A percentile compares a stretch with the other conserved stretches of the same genome.
Conservation (phyloP, 2,797 vertebrate species). For the Lemur catta region DNA sequence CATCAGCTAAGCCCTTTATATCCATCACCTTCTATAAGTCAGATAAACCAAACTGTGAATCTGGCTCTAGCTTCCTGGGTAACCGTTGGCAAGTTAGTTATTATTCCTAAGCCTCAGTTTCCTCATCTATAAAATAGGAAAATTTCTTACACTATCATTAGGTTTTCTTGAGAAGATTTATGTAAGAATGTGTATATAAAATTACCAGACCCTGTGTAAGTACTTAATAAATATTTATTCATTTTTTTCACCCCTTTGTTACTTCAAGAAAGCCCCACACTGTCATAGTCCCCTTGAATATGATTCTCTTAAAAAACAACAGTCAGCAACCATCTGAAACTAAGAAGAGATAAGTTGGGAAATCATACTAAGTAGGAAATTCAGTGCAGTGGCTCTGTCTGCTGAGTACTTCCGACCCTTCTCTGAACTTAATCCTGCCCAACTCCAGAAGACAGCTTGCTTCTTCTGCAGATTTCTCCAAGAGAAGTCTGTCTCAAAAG, state of each 20-base stretch:
- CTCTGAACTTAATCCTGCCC: not conserved
- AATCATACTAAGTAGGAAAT: not conserved
- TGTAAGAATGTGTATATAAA: not conserved
- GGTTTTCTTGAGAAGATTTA: not conserved
- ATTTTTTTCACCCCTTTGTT: not conserved
- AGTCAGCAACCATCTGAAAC: not conserved
- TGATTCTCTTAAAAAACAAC: not conserved
- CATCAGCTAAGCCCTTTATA: not conserved
- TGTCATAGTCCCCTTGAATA: not conserved
- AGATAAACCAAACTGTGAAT: not conserved
- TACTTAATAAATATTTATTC: constrained; percentile 22
- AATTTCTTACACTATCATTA: not conserved
- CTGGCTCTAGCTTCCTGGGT: not conserved
- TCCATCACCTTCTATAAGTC: not conserved
- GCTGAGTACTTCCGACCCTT: not conserved
- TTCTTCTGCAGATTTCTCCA: not conserved
- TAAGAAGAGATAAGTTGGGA: not conserved
- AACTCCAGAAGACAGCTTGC: not conserved
- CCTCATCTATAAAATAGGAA: not conserved
- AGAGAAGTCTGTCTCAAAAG: not conserved
- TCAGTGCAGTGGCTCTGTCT: not conserved
- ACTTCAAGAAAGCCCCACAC: not conserved
- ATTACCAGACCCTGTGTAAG: not conserved
- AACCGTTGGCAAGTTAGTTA: not conserved
- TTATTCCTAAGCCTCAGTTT: not conserved